Evolutionary conservation across 2,797 vertebrate species (phyloP).

Genomic region (Bradypodion pumilum): DNA sequence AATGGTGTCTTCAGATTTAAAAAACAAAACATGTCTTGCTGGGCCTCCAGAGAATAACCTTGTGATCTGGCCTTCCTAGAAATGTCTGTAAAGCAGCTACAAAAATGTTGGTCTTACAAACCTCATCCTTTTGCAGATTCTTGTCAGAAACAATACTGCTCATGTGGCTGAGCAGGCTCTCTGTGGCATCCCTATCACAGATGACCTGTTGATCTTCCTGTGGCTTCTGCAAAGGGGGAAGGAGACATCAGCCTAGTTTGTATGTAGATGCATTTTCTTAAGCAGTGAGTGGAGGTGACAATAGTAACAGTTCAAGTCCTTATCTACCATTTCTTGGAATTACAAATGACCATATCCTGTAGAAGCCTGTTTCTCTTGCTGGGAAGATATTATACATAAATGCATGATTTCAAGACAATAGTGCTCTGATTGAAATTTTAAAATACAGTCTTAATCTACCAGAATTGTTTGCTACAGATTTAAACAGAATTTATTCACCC

Average conservation of each 20-base stretch:
- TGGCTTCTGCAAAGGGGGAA: background rate
- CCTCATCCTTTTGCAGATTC: background rate
- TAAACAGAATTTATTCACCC: background rate
- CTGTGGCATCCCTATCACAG: background rate
- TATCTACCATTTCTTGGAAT: background rate
- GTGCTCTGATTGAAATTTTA: constrained; percentile 11
- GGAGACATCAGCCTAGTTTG: background rate
- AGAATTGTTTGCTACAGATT: background rate
- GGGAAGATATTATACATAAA: background rate
- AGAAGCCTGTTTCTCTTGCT: background rate
- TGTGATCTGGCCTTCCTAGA: background rate
- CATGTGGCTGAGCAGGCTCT: no score
- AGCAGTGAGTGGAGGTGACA: background rate
- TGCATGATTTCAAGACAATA: background rate
- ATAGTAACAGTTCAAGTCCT: background rate
- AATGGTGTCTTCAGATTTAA: background rate
- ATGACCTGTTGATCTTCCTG: background rate
- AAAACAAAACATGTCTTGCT: background rate
- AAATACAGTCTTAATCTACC: background rate
- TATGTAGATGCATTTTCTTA: no score
- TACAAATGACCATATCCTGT: no score
- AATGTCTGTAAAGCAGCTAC: background rate
- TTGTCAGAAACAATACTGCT: background rate
- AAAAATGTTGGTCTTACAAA: background rate
- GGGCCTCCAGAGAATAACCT: background rate